Base-by-base conservation (phyloP, 2,888 invertebrate genomes). In the Cephus pygmeus region DNA sequence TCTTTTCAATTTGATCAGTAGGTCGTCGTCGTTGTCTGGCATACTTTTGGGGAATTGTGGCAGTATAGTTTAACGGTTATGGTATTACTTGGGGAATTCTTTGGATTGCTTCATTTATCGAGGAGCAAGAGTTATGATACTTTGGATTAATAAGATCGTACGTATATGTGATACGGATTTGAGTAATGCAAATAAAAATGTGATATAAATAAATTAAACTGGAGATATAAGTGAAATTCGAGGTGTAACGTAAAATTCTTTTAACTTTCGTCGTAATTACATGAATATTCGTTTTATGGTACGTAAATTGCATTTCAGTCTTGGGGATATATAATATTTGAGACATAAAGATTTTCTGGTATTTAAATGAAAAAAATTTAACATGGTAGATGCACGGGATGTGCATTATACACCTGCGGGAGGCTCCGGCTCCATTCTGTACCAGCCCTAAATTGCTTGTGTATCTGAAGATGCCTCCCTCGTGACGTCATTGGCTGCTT, bases 401-500 rank as follows among this genome's bases (percentile, higher is more conserved):
- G 71, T 31, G 76, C 33, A 69, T 35, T 82, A 80, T 78, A 75
- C 82, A 56, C 31, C 35, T 77, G 77, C 76, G 77, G 73, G 78
- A 36, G 69, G 56, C 56, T 73, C 73, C 31, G 4, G n/a, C 75
- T 34, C 75, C 75, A 75, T 69, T 69, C 68, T 75, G 56, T 56
- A 12, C 71, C 31, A 71, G 15, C 71, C 71, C 71, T 30, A 71
- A 79, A 79, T 77, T 75, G 34, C 74, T 73, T 30, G 40, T 56
- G 77, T 75, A 71, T 77, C 76, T 69, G 68, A 71, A 23, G 80
- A 85, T 79, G 69, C 89, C 88, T 84, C 90, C 89, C 84, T 82
- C 79, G 76, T 34, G 73, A 79, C 81, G 84, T 84, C 80, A 91
- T 91, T 91, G 91, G 91, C 80, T 80, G 83, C 33, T 73, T n/a